Evolutionary conservation across 2,113 vertebrate genomes (phyloP).

Genomic region (Boulengeromyrus knoepffleri): DNA sequence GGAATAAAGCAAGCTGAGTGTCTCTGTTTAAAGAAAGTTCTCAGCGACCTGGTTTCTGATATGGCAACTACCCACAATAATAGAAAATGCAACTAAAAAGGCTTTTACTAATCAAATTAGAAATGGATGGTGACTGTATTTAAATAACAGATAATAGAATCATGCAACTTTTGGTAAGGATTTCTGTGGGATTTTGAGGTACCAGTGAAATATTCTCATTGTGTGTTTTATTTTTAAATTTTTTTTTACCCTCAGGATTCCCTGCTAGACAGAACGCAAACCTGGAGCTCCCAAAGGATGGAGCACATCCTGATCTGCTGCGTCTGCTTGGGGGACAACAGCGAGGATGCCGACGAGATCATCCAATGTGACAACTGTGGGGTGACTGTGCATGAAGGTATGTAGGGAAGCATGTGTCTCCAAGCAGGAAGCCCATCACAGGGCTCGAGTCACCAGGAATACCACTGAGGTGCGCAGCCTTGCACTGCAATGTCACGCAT

Average conservation of each 20-base stretch:
- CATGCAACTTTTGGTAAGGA: not conserved
- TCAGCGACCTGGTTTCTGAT: not conserved
- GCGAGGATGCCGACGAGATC: conserved; percentile 96
- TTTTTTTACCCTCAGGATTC: conserved; percentile 67
- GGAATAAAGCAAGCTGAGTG: not conserved
- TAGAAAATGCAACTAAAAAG: not conserved
- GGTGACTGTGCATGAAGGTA: conserved; percentile 98
- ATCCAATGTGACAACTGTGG: conserved; percentile 99
- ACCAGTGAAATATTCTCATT: conserved; percentile 8
- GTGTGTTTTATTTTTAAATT: conserved; percentile 9
- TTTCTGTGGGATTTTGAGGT: conserved; percentile 19
- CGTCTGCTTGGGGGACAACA: conserved; percentile 97
- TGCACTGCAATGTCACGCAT: not conserved
- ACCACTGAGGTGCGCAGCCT: not conserved
- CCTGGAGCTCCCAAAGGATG: conserved; percentile 89
- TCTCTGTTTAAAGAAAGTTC: not conserved
- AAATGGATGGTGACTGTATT: not conserved
- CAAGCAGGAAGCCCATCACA: not conserved
- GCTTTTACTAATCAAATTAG: not conserved
- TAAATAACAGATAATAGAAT: not conserved
- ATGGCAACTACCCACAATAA: not conserved
- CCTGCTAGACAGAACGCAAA: conserved; percentile 82
- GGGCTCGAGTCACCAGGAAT: not conserved
- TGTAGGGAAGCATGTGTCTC: conserved; percentile 17
- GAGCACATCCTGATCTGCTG: conserved; percentile 97